These are phyloP conservation scores for Salvelinus sp. DNA, from an alignment of 2,113 vertebrate genomes.

Conservation along the genomic window DNA sequence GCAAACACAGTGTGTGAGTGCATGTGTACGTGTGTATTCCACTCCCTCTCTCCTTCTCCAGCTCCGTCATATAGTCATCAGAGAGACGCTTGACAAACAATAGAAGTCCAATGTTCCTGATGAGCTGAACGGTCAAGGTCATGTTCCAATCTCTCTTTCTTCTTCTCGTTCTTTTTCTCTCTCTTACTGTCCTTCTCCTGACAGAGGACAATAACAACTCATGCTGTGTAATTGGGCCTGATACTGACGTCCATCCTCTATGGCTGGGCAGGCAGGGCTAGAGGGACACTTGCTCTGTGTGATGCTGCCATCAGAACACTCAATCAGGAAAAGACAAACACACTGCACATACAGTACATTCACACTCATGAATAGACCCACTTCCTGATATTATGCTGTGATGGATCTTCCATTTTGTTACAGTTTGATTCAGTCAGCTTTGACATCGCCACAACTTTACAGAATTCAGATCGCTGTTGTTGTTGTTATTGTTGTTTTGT, in stretches of 20 bases:
- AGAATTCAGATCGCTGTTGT: too few species aligned
- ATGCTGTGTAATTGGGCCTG: conserved; percentile 53
- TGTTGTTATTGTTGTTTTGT: neutral
- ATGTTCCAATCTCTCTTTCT: neutral
- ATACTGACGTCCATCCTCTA: conserved; percentile 10
- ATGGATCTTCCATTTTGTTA: neutral
- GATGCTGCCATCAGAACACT: neutral
- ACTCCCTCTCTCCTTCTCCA: conserved; percentile 13
- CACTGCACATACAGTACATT: neutral
- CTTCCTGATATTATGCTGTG: neutral
- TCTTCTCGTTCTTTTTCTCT: neutral
- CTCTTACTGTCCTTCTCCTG: neutral
- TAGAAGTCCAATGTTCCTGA: conserved; percentile 57
- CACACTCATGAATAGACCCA: neutral
- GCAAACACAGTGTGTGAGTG: too few species aligned
- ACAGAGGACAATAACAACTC: conserved; percentile 56
- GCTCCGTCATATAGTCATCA: neutral
- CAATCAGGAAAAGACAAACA: conserved; percentile 2
- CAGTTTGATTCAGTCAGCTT: neutral
- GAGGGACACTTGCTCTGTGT: neutral
- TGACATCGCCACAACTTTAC: too few species aligned
- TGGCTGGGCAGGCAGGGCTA: neutral
- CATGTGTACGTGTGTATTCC: neutral
- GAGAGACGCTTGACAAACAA: conserved; percentile 33
- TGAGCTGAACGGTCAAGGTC: conserved; percentile 45